Evolutionary conservation across 2,113 vertebrate genomes (phyloP), one percentile per base, ranked within the genome.

Genomic region (Mustela lutreola): DNA sequence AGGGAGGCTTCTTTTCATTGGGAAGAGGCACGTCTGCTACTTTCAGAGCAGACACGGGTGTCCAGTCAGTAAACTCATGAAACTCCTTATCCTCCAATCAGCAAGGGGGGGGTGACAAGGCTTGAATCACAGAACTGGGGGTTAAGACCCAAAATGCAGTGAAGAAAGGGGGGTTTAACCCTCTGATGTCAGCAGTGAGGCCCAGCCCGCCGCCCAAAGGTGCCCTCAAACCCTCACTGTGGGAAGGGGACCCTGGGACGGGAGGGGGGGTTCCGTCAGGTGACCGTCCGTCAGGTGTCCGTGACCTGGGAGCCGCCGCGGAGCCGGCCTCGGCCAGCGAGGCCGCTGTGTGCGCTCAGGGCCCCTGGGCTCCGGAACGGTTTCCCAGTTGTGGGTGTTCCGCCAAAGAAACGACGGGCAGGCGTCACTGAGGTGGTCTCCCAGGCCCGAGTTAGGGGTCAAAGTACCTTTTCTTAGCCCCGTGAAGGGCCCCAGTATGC

Each of bases 61-160:
- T 42, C 58, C 39, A 33, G 3, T 12, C 45, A 53, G 24, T 22
- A 53, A 11, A n/a, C 45, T 9, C 7, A 0, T 1, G 28, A 14
- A 58, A 33, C 31, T 4, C 24, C 16, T 42, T 22, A n/a, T 6
- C 6, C 22, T 26, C 3, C 31, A 6, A 60, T 18, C 11, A 65
- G 19, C 48, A 10, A 71, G 2, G 24, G 60, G 88, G 33, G 45
- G 16, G 31, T 11, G 50, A n/a, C 71, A 86, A 21, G n/a, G 10
- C 28, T 67, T 18, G 31, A 76, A 58, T 50, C 31, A 36, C 18
- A 36, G 5, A n/a, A 4, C 0, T 15, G 12, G 22, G 42, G 36
- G 19, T 31, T 0, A 16, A 76, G 39, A 48, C 4, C 50, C 8
- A 21, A 6, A 78, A 12, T 3, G 2, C n/a, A 2, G 0, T 21